phyloP scores from a whole-genome alignment of 2,888 invertebrate species.

The Xylota segnis region DNA sequence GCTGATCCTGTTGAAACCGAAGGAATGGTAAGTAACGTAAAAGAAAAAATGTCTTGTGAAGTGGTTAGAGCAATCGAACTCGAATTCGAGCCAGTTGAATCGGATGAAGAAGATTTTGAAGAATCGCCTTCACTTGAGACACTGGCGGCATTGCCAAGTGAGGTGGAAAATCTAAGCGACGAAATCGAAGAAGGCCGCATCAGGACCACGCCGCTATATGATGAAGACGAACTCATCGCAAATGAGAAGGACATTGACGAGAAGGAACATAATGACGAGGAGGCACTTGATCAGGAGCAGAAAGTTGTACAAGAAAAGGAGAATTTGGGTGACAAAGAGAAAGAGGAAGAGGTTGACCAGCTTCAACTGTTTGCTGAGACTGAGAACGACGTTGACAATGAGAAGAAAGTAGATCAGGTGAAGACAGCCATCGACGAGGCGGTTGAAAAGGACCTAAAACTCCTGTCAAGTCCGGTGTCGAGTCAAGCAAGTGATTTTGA shows the following conservation, averaged over 20 bases:
- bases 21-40: not conserved
- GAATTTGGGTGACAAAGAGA: too few relatives aligned
- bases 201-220: not conserved
- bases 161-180: not conserved
- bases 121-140: conserved; percentile 7
- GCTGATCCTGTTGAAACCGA: not conserved
- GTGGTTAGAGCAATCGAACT: conserved; percentile 6
- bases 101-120: conserved; percentile 68
- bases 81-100: conserved; percentile 67
- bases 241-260: not conserved
- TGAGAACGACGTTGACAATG: too few relatives aligned
- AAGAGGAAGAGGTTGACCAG: too few relatives aligned
- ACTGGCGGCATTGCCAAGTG: not conserved
- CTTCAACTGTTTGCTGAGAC: too few relatives aligned
- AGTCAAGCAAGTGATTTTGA: too few relatives aligned
- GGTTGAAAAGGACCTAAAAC: too few relatives aligned
- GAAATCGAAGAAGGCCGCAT: not conserved
- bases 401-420: too few relatives aligned
- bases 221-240: not conserved
- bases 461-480: too few relatives aligned
- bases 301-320: too few relatives aligned
- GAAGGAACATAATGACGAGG: not conserved
- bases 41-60: not conserved
- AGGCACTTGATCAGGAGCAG: too few relatives aligned
- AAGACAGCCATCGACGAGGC: too few relatives aligned